Base-by-base conservation (phyloP, 2,888 invertebrate genomes). In the Trachelus iudaicus region DNA sequence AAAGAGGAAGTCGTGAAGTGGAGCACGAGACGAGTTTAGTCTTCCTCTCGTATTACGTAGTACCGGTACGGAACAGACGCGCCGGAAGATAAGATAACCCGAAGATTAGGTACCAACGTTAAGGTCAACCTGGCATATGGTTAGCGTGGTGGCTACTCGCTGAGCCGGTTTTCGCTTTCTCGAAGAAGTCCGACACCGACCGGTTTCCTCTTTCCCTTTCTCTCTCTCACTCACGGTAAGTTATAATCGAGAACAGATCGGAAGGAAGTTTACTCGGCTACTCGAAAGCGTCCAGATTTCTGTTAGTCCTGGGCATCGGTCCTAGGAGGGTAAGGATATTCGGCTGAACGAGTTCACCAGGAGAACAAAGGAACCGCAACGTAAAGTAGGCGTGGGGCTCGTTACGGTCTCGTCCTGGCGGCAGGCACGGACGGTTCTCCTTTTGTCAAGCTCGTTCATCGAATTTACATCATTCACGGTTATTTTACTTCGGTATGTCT, bases 101-200 rank as follows among this genome's bases (percentile, higher is more conserved):
- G 76, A 79, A 85, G 86, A 85, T 84, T 56, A 56, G 56, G 56
- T 56, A 56, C 9, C 83, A 79, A 81, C 78, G 79, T 82, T 81
- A 85, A 86, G 83, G 85, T 83, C 79, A 81, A 76, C 81, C 85
- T 86, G 86, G 86, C 88, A 88, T 88, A 87, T 87, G 88, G 88
- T 83, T 79, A 82, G 87, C 88, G 88, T 23, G 23, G 56, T 56
- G 56, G 23, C 56, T 56, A 56, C 56, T 56, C 56, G 56, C 56
- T 56, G 56, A 56, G 56, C 56, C 56, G 56, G 56, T 56, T 23
- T 56, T 23, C 23, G 56, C 56, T 56, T 23, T 56, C 56, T 56
- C 9, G 23, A 56, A 56, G 56, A 56, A 56, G 56, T 56, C 56
- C 56, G 15, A 23, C 56, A 56, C 56, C 56, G 56, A 56, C 56